Percentiles rank a stretch among this genome's conserved stretches.
Evolutionary conservation across 2,797 vertebrate species (phyloP).

Genomic region (Oreortyx pictus): DNA sequence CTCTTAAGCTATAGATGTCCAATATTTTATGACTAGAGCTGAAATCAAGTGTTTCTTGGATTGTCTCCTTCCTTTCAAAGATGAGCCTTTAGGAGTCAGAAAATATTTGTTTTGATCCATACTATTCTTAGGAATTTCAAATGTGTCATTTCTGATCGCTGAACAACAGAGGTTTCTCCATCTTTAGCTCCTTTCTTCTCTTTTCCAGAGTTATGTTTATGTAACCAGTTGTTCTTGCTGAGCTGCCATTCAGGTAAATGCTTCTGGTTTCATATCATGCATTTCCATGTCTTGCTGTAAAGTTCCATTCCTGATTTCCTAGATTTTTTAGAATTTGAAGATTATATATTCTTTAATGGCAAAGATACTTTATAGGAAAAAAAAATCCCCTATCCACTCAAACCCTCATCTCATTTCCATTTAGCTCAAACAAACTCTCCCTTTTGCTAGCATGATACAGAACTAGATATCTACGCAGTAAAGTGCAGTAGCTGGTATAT

Average conservation of each 20-base stretch:
- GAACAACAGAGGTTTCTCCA: not conserved
- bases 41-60: not conserved
- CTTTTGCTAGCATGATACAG: not conserved
- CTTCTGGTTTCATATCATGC: not conserved
- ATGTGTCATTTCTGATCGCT: not conserved
- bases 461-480: not conserved
- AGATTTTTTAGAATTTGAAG: not conserved
- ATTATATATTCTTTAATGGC: not conserved
- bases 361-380: not conserved
- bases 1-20: not conserved
- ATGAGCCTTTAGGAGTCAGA: not conserved
- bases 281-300: not conserved
- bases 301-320: not conserved
- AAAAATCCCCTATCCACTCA: not conserved
- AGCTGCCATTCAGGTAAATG: not conserved
- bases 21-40: not conserved
- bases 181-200: not conserved
- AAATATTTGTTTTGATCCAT: not conserved
- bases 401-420: not conserved
- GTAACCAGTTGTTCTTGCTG: not conserved
- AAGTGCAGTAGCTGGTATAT: not conserved
- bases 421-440: not conserved
- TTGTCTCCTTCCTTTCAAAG: not conserved
- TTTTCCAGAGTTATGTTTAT: not conserved
- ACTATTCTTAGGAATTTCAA: not conserved